These are phyloP conservation scores for Caenorhabditis latens DNA, from an alignment of 1,140 invertebrate species.

Conservation along the genomic window DNA sequence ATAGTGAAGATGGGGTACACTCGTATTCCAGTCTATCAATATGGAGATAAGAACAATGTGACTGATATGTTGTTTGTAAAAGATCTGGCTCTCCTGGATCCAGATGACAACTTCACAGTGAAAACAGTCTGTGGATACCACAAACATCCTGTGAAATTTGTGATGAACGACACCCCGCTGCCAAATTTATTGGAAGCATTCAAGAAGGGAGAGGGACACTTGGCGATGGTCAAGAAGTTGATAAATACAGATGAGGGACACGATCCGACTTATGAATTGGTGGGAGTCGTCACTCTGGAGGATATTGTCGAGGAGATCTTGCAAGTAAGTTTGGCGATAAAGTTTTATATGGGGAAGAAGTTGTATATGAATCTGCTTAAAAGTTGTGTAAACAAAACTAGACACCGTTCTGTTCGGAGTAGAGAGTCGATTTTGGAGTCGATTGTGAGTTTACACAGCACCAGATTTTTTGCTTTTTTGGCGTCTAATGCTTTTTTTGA, in stretches of 20 bases:
- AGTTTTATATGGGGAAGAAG: too few species aligned
- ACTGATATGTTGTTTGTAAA: slow-evolving; percentile 93
- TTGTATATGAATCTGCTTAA: too few species aligned
- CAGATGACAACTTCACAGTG: slow-evolving; percentile 90
- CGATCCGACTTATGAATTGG: slow-evolving; percentile 79
- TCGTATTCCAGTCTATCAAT: slow-evolving; percentile 91
- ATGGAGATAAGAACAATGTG: slow-evolving; percentile 85
- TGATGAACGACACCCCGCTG: slow-evolving; percentile 92
- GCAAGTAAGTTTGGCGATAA: slow-evolving; percentile 69
- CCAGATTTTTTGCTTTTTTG: too few species aligned
- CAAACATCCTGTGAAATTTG: slow-evolving; percentile 92
- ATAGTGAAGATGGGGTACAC: slow-evolving; percentile 93
- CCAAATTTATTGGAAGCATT: slow-evolving; percentile 95
- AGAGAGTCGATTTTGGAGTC: too few species aligned
- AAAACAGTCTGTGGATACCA: slow-evolving; percentile 94
- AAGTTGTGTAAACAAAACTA: too few species aligned
- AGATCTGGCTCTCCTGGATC: slow-evolving; percentile 94
- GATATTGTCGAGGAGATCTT: slow-evolving; percentile 81
- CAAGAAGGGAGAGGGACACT: slow-evolving; percentile 82
- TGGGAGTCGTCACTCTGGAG: slow-evolving; percentile 81
- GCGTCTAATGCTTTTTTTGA: too few species aligned
- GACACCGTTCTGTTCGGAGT: too few species aligned
- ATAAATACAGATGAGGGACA: slow-evolving; percentile 71
- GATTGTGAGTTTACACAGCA: too few species aligned
- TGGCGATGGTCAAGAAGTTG: slow-evolving; percentile 67